Evolutionary conservation across 2,888 invertebrate species (phyloP).

Genomic region (Xylota sylvarum): DNA sequence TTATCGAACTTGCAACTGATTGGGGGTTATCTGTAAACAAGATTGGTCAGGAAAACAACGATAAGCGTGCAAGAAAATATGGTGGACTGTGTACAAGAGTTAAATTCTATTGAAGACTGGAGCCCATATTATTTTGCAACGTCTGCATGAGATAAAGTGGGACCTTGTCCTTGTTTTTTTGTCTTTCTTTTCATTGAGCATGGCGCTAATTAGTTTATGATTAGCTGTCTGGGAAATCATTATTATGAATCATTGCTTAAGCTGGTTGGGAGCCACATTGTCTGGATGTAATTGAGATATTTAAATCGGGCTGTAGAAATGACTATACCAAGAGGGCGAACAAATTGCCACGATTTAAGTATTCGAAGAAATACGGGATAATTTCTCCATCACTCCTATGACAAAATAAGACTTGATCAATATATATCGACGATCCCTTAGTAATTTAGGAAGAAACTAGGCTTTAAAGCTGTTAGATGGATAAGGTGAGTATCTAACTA

Average conservation of each 20-base stretch:
- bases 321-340: too few relatives aligned
- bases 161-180: constrained; percentile 48
- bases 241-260: neutral
- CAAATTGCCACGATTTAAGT: too few relatives aligned
- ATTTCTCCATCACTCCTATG: too few relatives aligned
- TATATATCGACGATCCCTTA: too few relatives aligned
- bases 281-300: too few relatives aligned
- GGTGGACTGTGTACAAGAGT: neutral
- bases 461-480: too few relatives aligned
- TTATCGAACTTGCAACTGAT: neutral
- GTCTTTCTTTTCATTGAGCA: neutral
- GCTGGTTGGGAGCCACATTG: neutral
- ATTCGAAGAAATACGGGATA: too few relatives aligned
- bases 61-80: constrained; percentile 10
- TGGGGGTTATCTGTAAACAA: constrained; percentile 39
- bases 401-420: too few relatives aligned
- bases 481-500: too few relatives aligned
- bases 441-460: too few relatives aligned
- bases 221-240: neutral
- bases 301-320: too few relatives aligned
- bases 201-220: neutral
- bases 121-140: neutral
- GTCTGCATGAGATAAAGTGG: constrained; percentile 43
- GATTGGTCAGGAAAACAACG: constrained; percentile 28
- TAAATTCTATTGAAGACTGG: constrained; percentile 3